Evolutionary conservation across 1,140 invertebrate genomes (phyloP), one percentile per base, ranked within the genome.

Genomic region (Calliphora vicina): DNA sequence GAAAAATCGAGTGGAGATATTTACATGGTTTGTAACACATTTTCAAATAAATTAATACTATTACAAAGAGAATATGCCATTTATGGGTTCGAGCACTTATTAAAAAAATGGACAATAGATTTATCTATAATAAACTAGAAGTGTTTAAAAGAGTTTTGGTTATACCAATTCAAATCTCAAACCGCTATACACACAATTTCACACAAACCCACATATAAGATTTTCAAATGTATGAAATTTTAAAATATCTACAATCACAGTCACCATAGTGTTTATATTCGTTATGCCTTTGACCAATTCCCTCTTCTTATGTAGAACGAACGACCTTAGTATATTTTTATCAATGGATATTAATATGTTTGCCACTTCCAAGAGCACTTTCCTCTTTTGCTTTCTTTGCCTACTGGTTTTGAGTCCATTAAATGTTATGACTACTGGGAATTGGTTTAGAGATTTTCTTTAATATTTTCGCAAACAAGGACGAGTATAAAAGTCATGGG

Each of bases 381-480:
- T 13, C 45, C 3, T 50, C 17, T 17, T 50, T 50, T 50, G 45
- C 17, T 17, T 50, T 17, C 17, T 50, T 50, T 50, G 45, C 45
- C n/a, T 20, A 76, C 5, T 35, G 71, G 29, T 42, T 13, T 15
- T n/a, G 13, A 76, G 73, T 76, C 73, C 73, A 76, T 76, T 76
- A 76, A 76, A 76, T 76, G 20, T 76, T 76, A 76, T 76, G 73
- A 76, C 73, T 76, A 20, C 25, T 76, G 73, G 73, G 35, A 76
- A 76, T 76, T 76, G 73, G 50, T 6, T 35, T 35, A 57, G n/a
- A 57, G 50, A 57, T 17, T 57, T 57, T 57, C 20, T n/a, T 12
- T 0, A 25, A 50, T 50, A 50, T 50, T 50, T 67, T 67, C 23
- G 61, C 23, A 10, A 25, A 25, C 9, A 23, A 67, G n/a, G n/a